Conservation (phyloP, 2,888 invertebrate genomes). For the Helleia helle region DNA sequence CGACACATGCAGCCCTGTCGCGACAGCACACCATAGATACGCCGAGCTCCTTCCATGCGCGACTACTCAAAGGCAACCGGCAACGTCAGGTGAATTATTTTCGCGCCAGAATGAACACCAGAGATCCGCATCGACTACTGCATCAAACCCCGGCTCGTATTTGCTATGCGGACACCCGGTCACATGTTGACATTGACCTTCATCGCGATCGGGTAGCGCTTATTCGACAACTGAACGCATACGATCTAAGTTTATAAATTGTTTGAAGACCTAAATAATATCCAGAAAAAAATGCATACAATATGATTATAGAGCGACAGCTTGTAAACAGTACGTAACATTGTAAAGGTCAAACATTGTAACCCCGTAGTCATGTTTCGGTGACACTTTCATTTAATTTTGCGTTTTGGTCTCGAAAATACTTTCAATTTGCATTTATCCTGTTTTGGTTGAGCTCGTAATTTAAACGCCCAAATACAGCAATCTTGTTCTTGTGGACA, state of each 20-base stretch:
- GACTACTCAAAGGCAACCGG: slow-evolving; percentile 80
- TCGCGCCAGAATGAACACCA: not conserved
- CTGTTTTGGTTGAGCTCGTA: slow-evolving; percentile 1
- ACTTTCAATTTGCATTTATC: not conserved
- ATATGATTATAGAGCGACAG: not conserved
- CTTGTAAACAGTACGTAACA: slow-evolving; percentile 10
- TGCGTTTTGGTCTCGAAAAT: not conserved
- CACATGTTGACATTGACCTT: slow-evolving; percentile 2
- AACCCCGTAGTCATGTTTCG: slow-evolving; percentile 5
- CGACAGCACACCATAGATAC: slow-evolving; percentile 94
- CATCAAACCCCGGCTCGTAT: not conserved
- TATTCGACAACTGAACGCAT: not conserved
- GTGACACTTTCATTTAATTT: not conserved
- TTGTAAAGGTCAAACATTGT: slow-evolving; percentile 11
- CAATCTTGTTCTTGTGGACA: not conserved
- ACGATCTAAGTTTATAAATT: not conserved
- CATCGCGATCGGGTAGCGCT: not conserved
- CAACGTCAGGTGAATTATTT: slow-evolving; percentile 61
- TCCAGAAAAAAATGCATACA: too few species aligned
- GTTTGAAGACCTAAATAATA: too few species aligned
- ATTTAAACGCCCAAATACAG: not conserved
- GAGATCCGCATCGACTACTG: not conserved
- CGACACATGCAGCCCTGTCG: slow-evolving; percentile 82
- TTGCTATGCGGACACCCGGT: not conserved
- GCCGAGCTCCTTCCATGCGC: slow-evolving; percentile 87